Evolutionary conservation across 35 echinoderm and acorn worm species (phyloP).

Genomic region (Heliocidaris erythrogramma): DNA sequence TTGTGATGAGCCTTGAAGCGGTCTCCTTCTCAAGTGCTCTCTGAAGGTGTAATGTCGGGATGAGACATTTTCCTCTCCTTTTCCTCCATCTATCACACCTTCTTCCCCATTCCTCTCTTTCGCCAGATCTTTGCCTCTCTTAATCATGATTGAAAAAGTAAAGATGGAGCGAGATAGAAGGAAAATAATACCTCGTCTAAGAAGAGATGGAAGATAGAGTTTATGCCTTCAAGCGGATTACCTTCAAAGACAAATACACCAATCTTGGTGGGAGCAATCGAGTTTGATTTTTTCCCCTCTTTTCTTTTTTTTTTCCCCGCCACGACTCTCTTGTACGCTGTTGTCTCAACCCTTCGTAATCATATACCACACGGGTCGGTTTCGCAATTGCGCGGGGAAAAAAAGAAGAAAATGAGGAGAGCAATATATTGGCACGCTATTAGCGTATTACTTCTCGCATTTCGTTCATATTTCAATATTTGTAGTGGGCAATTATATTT

Average conservation of each 20-base stretch:
- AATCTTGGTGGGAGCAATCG: slow-evolving; percentile 41
- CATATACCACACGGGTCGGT: slow-evolving; percentile 46
- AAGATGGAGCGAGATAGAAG: neutral
- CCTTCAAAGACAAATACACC: slow-evolving; percentile 45
- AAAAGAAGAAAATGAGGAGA: neutral
- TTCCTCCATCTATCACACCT: neutral
- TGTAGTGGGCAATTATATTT: slow-evolving; percentile 49
- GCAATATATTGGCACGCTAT: slow-evolving; percentile 34
- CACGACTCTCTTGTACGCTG: neutral
- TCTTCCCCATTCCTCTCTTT: neutral
- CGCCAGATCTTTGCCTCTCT: neutral
- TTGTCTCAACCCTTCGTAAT: slow-evolving; percentile 22
- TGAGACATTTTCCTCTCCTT: neutral
- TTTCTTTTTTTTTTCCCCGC: neutral
- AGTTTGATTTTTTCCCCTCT: slow-evolving; percentile 6
- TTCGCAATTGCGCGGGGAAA: slow-evolving; percentile 28
- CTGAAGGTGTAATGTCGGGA: slow-evolving; percentile 26
- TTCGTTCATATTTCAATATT: slow-evolving; percentile 56
- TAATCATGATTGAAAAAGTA: slow-evolving; percentile 50
- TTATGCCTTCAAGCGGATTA: slow-evolving; percentile 26
- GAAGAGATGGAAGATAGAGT: neutral
- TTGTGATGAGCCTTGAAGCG: slow-evolving; percentile 2
- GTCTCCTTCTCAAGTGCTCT: neutral
- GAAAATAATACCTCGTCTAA: slow-evolving; percentile 36
- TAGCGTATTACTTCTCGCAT: slow-evolving; percentile 32